Conservation (phyloP, 2,888 invertebrate species). For the Rhorus exstirpatorius region DNA sequence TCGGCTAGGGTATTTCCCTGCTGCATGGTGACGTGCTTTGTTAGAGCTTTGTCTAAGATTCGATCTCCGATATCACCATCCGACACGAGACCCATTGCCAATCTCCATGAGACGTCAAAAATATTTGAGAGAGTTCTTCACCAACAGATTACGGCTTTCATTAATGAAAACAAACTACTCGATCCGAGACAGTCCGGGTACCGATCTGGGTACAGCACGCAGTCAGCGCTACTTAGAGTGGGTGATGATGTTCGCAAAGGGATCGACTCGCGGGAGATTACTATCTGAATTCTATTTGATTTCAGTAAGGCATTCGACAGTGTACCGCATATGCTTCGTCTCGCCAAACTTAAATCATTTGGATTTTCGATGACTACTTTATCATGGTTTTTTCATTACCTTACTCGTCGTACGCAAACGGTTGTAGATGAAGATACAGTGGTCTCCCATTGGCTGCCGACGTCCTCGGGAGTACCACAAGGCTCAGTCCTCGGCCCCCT, state of each 20-base stretch:
- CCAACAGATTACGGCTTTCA: background rate
- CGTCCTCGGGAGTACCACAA: too few relatives aligned
- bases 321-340: background rate
- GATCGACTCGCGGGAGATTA: background rate
- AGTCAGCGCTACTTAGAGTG: background rate
- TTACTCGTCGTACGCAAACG: too few relatives aligned
- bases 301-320: background rate
- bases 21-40: too few relatives aligned
- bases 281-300: background rate
- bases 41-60: background rate
- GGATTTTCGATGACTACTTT: too few relatives aligned
- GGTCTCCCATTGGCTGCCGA: too few relatives aligned
- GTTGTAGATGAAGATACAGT: too few relatives aligned
- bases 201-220: background rate
- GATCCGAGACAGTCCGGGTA: background rate
- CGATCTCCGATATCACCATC: background rate
- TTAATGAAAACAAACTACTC: background rate
- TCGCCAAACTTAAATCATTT: too few relatives aligned
- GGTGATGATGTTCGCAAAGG: background rate
- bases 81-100: slow-evolving; percentile 7
- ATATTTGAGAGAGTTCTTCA: background rate
- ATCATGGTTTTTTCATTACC: too few relatives aligned
- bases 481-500: too few relatives aligned
- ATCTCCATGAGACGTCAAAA: background rate
- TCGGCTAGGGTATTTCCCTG: too few relatives aligned